Conservation (phyloP, 1,140 invertebrate species). For the Heliconius hermathena region DNA sequence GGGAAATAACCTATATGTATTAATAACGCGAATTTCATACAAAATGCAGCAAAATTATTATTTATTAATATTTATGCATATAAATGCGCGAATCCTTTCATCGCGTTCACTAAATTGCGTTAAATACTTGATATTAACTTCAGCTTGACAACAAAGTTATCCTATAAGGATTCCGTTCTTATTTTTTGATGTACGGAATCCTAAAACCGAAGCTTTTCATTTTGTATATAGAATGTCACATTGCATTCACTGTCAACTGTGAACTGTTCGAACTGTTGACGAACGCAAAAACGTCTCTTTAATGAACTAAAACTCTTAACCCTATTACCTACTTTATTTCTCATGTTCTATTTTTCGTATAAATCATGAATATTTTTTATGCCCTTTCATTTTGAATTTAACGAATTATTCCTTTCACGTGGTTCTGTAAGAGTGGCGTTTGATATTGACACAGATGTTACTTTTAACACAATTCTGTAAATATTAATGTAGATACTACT, state of each 20-base stretch:
- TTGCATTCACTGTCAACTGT: background rate
- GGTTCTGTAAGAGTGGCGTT: background rate
- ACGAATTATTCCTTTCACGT: background rate
- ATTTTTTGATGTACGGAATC: too few species aligned
- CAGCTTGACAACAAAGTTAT: too few species aligned
- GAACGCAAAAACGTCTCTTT: background rate
- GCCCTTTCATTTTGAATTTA: background rate
- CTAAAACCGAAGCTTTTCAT: background rate
- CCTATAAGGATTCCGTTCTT: too few species aligned
- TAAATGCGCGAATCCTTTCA: too few species aligned
- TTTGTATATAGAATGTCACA: background rate
- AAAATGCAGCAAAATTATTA: too few species aligned
- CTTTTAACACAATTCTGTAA: too few species aligned
- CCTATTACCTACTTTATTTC: slow-evolving; percentile 10
- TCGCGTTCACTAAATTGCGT: too few species aligned
- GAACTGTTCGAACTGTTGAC: slow-evolving; percentile 2
- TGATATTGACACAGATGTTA: background rate
- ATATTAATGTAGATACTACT: too few species aligned
- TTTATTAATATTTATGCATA: too few species aligned
- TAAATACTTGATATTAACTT: too few species aligned
- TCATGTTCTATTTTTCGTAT: slow-evolving; percentile 10
- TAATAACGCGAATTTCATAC: too few species aligned
- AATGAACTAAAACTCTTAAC: slow-evolving; percentile 9
- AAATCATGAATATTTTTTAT: slow-evolving; percentile 1
- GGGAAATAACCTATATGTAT: too few species aligned